A percentile compares a stretch with the other conserved stretches of the same genome.
phyloP scores from a whole-genome alignment of 2,797 vertebrate genomes.

The Calcarius lapponicus region DNA sequence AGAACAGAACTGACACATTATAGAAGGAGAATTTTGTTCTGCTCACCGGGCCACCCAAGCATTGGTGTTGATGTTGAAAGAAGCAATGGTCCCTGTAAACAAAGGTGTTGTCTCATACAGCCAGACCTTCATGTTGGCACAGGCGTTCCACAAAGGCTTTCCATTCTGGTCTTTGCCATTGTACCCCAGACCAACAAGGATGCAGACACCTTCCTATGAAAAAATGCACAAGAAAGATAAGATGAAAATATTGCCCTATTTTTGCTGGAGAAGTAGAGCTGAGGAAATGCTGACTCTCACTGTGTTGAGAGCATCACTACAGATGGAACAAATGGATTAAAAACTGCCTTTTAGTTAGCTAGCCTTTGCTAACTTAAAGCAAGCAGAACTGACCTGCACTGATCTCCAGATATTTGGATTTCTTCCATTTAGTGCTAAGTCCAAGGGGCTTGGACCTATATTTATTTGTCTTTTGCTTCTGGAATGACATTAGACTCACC shows the following conservation, averaged over 20 bases:
- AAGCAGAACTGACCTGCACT: background rate
- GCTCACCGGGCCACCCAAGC: constrained; percentile 94
- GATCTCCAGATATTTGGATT: background rate
- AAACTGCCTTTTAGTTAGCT: background rate
- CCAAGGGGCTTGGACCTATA: background rate
- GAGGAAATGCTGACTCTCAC: background rate
- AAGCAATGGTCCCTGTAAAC: constrained; percentile 92
- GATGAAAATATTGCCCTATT: background rate
- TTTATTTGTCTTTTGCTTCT: background rate
- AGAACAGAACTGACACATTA: background rate
- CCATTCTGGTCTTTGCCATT: constrained; percentile 80
- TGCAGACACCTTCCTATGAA: constrained; percentile 92
- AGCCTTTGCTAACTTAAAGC: background rate
- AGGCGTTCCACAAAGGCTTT: constrained; percentile 87
- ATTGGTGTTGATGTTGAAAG: constrained; percentile 98
- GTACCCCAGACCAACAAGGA: constrained; percentile 91
- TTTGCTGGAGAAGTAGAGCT: background rate
- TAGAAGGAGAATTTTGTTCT: background rate
- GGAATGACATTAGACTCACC: constrained; percentile 77
- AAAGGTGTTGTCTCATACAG: constrained; percentile 92
- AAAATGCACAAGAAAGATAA: background rate
- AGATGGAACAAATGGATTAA: background rate
- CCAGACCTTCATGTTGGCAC: constrained; percentile 97
- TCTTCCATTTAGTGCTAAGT: background rate
- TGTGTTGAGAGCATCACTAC: background rate